Percentiles rank a stretch among this genome's conserved stretches.
Conservation (phyloP, 1,140 invertebrate genomes). For the Mesaphorura yosii region DNA sequence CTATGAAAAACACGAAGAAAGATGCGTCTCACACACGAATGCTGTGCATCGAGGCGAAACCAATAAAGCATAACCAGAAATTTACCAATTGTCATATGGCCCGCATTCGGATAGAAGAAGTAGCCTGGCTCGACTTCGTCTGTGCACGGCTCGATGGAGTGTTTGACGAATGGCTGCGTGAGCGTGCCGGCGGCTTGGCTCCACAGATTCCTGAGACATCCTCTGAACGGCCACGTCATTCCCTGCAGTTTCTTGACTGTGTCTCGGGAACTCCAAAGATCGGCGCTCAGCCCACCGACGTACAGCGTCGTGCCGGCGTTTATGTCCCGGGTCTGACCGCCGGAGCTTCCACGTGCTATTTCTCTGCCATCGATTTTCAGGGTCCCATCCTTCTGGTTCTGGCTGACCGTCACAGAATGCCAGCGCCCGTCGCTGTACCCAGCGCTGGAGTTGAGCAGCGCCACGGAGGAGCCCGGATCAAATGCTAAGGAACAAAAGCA, state of each 20-base stretch:
- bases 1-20: conserved; percentile 34
- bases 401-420: conserved; percentile 53
- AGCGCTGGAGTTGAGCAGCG: conserved; percentile 39
- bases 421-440: conserved; percentile 71
- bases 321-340: conserved; percentile 45
- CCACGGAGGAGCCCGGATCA: conserved; percentile 44
- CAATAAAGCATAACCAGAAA: no score
- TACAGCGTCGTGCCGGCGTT: conserved; percentile 59
- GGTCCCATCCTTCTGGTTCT: conserved; percentile 46
- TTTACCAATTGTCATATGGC: conserved; percentile 54
- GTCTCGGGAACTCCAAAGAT: conserved; percentile 21
- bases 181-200: conserved; percentile 54
- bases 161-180: conserved; percentile 43
- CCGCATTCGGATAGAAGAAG: conserved; percentile 67
- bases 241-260: conserved; percentile 38
- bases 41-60: no score
- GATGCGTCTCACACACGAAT: neutral
- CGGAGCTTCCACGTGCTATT: conserved; percentile 43
- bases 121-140: conserved; percentile 71
- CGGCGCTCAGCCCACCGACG: conserved; percentile 46
- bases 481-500: neutral
- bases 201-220: conserved; percentile 69
- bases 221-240: conserved; percentile 58
- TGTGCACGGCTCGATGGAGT: conserved; percentile 64
- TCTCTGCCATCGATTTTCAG: conserved; percentile 55